These are phyloP conservation scores for Sceloporus undulatus DNA, from an alignment of 2,113 vertebrate genomes.

Conservation along the genomic window DNA sequence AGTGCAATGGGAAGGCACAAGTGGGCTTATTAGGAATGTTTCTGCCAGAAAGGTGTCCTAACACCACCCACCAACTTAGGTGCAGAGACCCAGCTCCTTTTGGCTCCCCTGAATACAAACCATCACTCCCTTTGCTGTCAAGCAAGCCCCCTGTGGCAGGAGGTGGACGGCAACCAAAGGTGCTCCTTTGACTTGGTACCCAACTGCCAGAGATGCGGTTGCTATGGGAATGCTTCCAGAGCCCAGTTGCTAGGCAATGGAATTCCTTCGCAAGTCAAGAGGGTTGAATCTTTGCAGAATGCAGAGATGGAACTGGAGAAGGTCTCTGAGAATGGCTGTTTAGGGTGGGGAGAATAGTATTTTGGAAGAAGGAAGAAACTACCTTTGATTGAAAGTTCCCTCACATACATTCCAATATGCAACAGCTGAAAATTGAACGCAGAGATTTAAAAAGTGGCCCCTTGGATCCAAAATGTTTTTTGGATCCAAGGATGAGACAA, in stretches of 20 bases:
- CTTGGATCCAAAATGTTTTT: background rate
- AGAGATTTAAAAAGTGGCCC: background rate
- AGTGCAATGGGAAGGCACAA: too few species aligned
- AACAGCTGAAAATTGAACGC: background rate
- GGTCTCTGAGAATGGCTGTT: background rate
- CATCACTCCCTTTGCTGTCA: background rate
- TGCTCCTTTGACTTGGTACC: slow-evolving; percentile 5
- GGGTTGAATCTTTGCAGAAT: background rate
- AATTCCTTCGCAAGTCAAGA: slow-evolving; percentile 19
- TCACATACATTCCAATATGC: background rate
- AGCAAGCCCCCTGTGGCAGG: background rate
- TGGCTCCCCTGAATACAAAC: background rate
- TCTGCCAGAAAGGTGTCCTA: background rate
- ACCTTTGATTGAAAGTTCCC: background rate
- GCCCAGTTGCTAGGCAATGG: slow-evolving; percentile 14
- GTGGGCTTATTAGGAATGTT: background rate
- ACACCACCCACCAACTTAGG: background rate
- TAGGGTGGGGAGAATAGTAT: background rate
- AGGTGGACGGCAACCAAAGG: background rate
- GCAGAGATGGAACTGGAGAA: background rate
- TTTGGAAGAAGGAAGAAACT: background rate
- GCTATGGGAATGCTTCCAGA: slow-evolving; percentile 48
- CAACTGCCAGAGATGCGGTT: slow-evolving; percentile 29
- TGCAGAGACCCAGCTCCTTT: background rate
- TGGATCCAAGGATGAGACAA: background rate